Evolutionary conservation across 2,888 invertebrate genomes (phyloP).

Genomic region (Cristatella mucedo): DNA sequence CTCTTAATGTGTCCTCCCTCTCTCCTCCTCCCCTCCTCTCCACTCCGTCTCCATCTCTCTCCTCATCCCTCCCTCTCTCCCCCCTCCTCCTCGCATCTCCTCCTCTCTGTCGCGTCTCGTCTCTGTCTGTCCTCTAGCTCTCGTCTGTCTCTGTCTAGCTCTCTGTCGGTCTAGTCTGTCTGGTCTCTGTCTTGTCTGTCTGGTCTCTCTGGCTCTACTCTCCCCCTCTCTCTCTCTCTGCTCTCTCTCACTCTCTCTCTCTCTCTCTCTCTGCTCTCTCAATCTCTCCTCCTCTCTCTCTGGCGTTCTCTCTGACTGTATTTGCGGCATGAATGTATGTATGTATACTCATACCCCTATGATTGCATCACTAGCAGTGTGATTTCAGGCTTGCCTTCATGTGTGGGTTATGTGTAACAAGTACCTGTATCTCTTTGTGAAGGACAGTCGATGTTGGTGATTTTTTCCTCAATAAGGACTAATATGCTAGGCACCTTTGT

Average conservation of each 20-base stretch:
- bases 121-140: slow-evolving; percentile 10
- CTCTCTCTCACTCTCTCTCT: not conserved
- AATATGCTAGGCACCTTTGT: too few relatives aligned
- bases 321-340: too few relatives aligned
- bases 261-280: not conserved
- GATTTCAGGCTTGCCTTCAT: too few relatives aligned
- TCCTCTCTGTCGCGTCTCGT: slow-evolving; percentile 19
- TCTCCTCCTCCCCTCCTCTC: not conserved
- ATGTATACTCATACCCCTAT: too few relatives aligned
- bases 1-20: too few relatives aligned
- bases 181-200: not conserved
- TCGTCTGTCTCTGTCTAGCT: not conserved
- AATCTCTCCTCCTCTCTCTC: not conserved
- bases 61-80: not conserved
- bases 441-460: too few relatives aligned
- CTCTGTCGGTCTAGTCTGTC: not conserved
- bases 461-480: too few relatives aligned
- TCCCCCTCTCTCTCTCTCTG: slow-evolving; percentile 6
- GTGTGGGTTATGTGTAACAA: too few relatives aligned
- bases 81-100: not conserved
- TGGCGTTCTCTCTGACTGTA: not conserved
- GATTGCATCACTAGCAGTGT: too few relatives aligned
- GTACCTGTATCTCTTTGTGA: too few relatives aligned
- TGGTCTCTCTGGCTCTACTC: not conserved
- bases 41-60: not conserved